These are phyloP conservation scores for Melinopterus prodromus DNA, from an alignment of 2,888 invertebrate genomes.

Conservation along the genomic window DNA sequence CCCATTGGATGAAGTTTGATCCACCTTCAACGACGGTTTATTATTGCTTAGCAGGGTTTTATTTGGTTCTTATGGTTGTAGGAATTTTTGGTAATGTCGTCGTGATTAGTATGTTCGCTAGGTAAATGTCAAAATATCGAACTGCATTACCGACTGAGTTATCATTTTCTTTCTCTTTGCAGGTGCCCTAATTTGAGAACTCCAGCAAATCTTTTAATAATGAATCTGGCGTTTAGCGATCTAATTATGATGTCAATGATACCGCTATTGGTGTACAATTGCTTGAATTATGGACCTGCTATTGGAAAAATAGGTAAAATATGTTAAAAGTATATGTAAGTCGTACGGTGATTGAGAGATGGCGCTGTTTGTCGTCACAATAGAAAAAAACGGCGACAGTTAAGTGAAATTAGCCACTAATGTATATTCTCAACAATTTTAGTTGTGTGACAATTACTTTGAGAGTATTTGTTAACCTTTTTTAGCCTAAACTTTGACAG, in stretches of 20 bases:
- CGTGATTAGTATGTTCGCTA: conserved; percentile 76
- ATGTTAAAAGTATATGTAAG: background rate
- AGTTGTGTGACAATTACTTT: too few relatives aligned
- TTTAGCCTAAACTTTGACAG: too few relatives aligned
- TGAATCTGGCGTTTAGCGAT: conserved; percentile 80
- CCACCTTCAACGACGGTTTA: conserved; percentile 69
- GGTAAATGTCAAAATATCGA: conserved; percentile 63
- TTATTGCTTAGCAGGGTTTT: conserved; percentile 68
- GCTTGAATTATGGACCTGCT: conserved; percentile 75
- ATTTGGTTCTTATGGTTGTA: conserved; percentile 68
- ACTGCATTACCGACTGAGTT: background rate
- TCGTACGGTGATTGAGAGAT: too few relatives aligned
- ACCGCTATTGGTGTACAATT: conserved; percentile 79
- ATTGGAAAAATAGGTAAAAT: conserved; percentile 73
- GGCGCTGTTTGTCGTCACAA: too few relatives aligned
- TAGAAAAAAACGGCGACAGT: too few relatives aligned
- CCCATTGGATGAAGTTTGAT: conserved; percentile 76
- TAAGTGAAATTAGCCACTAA: too few relatives aligned
- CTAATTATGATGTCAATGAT: conserved; percentile 76
- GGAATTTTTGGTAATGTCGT: conserved; percentile 77
- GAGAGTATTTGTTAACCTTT: too few relatives aligned
- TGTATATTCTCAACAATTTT: too few relatives aligned
- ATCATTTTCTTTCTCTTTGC: conserved; percentile 50
- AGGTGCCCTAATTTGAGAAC: conserved; percentile 77
- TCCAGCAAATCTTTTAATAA: conserved; percentile 77